These are phyloP conservation scores for Albula goreensis DNA, from an alignment of 2,113 vertebrate genomes.

Conservation along the genomic window DNA sequence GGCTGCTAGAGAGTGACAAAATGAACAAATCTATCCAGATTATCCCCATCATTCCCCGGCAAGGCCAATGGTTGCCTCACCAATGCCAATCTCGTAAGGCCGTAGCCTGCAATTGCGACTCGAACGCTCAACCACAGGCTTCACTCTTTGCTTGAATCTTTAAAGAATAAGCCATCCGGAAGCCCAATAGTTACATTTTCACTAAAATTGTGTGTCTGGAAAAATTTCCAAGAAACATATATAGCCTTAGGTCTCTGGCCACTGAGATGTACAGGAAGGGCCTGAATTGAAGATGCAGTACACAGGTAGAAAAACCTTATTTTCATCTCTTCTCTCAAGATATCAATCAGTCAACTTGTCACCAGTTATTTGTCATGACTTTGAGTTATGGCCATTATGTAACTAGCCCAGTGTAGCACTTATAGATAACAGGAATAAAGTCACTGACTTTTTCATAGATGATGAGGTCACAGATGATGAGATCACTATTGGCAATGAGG, in stretches of 20 bases:
- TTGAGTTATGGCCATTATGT: constrained; percentile 13
- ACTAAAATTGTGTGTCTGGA: not conserved
- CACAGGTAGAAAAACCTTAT: not conserved
- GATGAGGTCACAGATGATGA: constrained; percentile 36
- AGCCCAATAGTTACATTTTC: not conserved
- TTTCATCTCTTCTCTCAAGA: not conserved
- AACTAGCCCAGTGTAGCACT: constrained; percentile 26
- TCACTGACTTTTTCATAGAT: constrained; percentile 11
- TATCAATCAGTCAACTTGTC: not conserved
- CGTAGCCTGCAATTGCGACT: no score
- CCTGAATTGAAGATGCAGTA: not conserved
- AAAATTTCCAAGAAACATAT: not conserved
- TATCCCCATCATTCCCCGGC: no score
- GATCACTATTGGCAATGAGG: not conserved
- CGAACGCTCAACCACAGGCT: no score
- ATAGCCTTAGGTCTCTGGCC: not conserved
- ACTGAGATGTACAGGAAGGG: not conserved
- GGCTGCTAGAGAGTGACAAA: no score
- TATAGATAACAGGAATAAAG: constrained; percentile 36
- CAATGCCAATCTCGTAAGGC: no score
- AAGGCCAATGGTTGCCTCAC: no score
- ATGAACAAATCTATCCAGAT: no score
- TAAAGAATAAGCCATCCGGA: no score
- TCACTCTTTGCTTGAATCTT: no score
- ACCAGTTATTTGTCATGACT: constrained; percentile 37